Percentiles rank a stretch among this genome's conserved stretches.
Evolutionary conservation across 2,888 invertebrate genomes (phyloP).

Genomic region (Acleris literana): DNA sequence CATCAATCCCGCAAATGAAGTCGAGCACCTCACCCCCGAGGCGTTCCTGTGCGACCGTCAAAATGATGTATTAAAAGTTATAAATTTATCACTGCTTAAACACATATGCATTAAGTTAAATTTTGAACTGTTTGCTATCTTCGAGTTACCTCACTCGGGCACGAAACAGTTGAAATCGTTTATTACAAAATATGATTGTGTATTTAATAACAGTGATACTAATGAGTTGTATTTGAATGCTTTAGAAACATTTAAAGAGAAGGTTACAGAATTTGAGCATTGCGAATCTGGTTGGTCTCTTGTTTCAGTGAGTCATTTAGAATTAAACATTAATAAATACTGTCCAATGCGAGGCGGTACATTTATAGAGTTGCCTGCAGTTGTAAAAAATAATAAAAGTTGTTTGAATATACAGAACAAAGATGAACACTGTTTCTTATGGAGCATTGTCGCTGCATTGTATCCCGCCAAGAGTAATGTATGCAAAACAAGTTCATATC

Average conservation of each 20-base stretch:
- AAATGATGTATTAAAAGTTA: too few species aligned
- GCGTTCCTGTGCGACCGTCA: too few species aligned
- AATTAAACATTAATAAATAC: too few species aligned
- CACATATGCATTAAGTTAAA: too few species aligned
- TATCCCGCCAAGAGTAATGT: background rate
- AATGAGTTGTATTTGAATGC: constrained; percentile 3
- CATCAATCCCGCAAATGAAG: too few species aligned
- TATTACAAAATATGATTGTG: too few species aligned
- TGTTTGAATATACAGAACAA: constrained; percentile 8
- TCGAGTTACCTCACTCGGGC: too few species aligned
- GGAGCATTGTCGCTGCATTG: constrained; percentile 1
- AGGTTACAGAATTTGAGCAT: constrained; percentile 4
- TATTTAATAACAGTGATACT: background rate
- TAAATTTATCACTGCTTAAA: too few species aligned
- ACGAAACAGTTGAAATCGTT: too few species aligned
- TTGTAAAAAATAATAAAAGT: constrained; percentile 12
- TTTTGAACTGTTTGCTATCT: too few species aligned
- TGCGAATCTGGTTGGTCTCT: constrained; percentile 11
- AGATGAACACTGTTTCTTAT: background rate
- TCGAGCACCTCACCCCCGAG: too few species aligned
- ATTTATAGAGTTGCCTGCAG: background rate
- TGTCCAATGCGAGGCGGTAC: too few species aligned
- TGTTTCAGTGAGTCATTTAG: background rate
- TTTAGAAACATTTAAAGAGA: background rate
- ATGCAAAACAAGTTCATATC: constrained; percentile 4